phyloP scores from a whole-genome alignment of 2,113 vertebrate species.

The Onychorhynchus coronatus region DNA sequence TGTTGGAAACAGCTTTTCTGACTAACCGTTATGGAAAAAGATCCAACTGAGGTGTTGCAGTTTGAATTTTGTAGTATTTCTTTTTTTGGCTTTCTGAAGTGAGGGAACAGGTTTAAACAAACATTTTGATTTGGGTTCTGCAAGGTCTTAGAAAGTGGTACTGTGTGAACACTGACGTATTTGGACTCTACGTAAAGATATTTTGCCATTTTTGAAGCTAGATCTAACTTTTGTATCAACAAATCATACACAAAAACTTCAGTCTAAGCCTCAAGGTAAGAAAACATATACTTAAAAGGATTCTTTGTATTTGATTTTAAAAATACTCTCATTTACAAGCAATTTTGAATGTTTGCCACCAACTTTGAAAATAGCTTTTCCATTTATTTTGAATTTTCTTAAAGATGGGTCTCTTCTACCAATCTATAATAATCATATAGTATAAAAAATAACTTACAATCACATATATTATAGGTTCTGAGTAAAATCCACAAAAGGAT shows the following conservation, averaged over 20 bases:
- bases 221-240: constrained; percentile 65
- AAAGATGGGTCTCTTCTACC: constrained; percentile 11
- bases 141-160: constrained; percentile 55
- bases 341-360: constrained; percentile 50
- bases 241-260: constrained; percentile 57
- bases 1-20: constrained; percentile 11
- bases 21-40: constrained; percentile 48
- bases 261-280: constrained; percentile 45
- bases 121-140: constrained; percentile 65
- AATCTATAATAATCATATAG: neutral
- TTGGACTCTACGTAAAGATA: constrained; percentile 37
- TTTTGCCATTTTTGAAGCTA: constrained; percentile 54
- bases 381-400: constrained; percentile 30
- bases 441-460: neutral
- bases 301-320: constrained; percentile 58
- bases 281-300: constrained; percentile 57
- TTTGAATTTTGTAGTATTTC: constrained; percentile 63
- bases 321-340: constrained; percentile 58
- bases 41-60: constrained; percentile 39
- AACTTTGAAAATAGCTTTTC: constrained; percentile 36
- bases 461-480: neutral
- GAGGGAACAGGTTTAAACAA: constrained; percentile 63
- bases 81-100: constrained; percentile 58
- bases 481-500: neutral
- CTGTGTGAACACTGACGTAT: constrained; percentile 62